Conservation (phyloP, 2,888 invertebrate species). For the Drosophila picticornis region DNA sequence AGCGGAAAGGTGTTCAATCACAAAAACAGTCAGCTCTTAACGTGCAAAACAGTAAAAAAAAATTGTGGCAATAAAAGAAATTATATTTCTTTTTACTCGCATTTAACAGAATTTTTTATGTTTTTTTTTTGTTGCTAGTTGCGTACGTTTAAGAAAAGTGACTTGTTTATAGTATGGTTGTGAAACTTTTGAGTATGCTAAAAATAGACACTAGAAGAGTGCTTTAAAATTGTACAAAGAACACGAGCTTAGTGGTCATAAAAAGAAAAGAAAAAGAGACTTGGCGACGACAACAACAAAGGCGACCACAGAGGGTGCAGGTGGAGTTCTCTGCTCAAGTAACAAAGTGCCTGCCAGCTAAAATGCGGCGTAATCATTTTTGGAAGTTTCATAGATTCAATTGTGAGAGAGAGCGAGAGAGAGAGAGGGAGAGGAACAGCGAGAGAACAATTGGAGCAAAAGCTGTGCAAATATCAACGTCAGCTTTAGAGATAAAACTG, state of each 20-base stretch:
- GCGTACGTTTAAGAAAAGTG: constrained; percentile 14
- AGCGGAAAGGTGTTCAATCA: background rate
- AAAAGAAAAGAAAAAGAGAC: constrained; percentile 11
- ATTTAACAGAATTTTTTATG: constrained; percentile 18
- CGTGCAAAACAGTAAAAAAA: constrained; percentile 15
- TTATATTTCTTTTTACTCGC: constrained; percentile 15
- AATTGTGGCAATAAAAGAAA: constrained; percentile 45
- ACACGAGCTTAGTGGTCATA: constrained; percentile 46
- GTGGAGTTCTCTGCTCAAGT: constrained; percentile 40
- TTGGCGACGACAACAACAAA: background rate
- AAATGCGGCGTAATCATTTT: constrained; percentile 78
- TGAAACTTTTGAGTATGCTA: constrained; percentile 41
- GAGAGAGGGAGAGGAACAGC: background rate
- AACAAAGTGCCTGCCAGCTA: constrained; percentile 51
- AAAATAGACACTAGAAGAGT: constrained; percentile 58
- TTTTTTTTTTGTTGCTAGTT: constrained; percentile 10
- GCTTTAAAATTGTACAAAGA: constrained; percentile 30
- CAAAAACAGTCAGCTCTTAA: constrained; percentile 12
- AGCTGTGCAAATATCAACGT: constrained; percentile 70
- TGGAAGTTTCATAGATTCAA: constrained; percentile 63
- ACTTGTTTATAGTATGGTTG: constrained; percentile 27
- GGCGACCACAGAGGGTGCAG: background rate
- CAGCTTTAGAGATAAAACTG: constrained; percentile 59
- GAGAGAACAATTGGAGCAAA: constrained; percentile 48
- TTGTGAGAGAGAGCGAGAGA: constrained; percentile 8